Base-by-base conservation (phyloP, 1,140 invertebrate genomes). In the Solenopsis fugax region DNA sequence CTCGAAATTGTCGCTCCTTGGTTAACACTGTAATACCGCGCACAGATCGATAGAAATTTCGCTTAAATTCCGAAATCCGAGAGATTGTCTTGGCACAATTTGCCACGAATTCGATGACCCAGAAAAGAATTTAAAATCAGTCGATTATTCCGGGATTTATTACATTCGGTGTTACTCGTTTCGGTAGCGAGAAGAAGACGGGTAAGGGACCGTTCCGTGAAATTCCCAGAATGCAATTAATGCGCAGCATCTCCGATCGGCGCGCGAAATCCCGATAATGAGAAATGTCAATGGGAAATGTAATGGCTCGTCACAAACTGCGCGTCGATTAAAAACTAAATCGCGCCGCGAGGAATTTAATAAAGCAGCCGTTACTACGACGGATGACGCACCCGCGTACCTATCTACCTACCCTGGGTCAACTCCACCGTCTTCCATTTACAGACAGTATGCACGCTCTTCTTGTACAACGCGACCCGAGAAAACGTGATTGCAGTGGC, bases 401-500 rank as follows among this genome's bases (percentile, higher is more conserved):
- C 67, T 45, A 84, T 21, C 21, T 45, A 50, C 34, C 13, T 1
- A 10, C 10, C 37, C 58, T 41, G 41, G 48, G 48, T 41, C 69
- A 84, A 62, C 24, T 60, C 37, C 7, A 7, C n/a, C 56, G 54
- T 84, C 54, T 89, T 90, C 84, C 81, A 52, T 87, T 86, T 96
- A 77, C 95, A 98, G 97, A 98, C 97, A 60, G 96, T 97, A 89
- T 98, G 98, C 95, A 97, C 97, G 21, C 95, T 98, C 92, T 97
- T 97, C 89, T 95, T 98, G 86, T 98, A 98, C 95, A 98, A 98
- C 91, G 96, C 97, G 90, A 98, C 97, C 84, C 97, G 97, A 89
- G 98, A 98, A 93, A 98, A 98, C 94, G 97, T 98, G 69, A 98
- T 98, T 90, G 97, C 98, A 91, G 97, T 97, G 24, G 98, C 97